Percentiles rank a stretch among this genome's conserved stretches.
Evolutionary conservation across 2,113 vertebrate genomes (phyloP).

Genomic region (Camelus dromedarius): DNA sequence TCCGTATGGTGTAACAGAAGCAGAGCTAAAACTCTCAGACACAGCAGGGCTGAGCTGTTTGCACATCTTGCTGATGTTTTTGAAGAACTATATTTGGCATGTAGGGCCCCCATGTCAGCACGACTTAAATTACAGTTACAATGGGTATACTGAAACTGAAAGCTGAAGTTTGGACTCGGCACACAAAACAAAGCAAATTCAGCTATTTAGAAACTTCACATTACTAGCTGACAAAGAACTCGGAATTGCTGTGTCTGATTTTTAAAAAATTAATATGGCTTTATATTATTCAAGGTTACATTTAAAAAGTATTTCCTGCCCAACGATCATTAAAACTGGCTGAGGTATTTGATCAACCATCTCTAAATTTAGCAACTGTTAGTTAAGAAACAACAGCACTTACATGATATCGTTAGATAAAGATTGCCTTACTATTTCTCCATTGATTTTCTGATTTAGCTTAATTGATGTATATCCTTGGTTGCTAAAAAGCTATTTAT

Average conservation of each 20-base stretch:
- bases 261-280: not conserved
- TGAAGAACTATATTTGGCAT: slow-evolving; percentile 50
- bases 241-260: not conserved
- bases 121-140: slow-evolving; percentile 25
- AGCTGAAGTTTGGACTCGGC: not conserved
- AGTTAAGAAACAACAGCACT: not conserved
- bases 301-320: not conserved
- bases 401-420: not conserved
- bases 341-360: not conserved
- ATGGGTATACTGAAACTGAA: slow-evolving; percentile 53
- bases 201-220: not conserved
- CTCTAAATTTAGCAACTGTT: not conserved
- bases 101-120: not conserved
- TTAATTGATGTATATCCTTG: not conserved
- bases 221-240: not conserved
- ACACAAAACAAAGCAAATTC: not conserved
- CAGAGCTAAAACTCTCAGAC: slow-evolving; percentile 10
- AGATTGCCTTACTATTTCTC: not conserved
- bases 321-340: not conserved
- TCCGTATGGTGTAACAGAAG: not conserved
- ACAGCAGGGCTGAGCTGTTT: not conserved
- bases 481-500: not conserved
- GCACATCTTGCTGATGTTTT: slow-evolving; percentile 21
- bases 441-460: not conserved
- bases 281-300: not conserved